Conservation (phyloP, 2,797 vertebrate species). For the Garrulus glandarius region DNA sequence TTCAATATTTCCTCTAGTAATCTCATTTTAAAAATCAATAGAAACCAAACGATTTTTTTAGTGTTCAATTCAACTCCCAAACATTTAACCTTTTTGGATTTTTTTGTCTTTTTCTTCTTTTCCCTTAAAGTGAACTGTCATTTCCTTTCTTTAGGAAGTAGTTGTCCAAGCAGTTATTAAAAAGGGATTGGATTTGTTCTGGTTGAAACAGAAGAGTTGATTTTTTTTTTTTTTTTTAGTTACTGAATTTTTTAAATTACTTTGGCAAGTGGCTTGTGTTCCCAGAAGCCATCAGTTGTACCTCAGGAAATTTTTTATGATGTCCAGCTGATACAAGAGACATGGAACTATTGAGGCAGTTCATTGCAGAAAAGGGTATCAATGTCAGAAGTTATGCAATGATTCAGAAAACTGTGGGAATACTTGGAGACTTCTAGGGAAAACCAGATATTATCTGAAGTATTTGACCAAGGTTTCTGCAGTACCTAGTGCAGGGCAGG, state of each 20-base stretch:
- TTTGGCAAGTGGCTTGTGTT: not conserved
- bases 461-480: not conserved
- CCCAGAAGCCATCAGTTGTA: not conserved
- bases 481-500: not conserved
- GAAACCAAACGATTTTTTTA: not conserved
- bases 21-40: slow-evolving; percentile 46
- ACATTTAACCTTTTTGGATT: not conserved
- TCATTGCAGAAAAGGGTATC: not conserved
- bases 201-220: not conserved
- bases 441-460: not conserved
- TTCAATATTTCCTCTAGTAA: slow-evolving; percentile 39
- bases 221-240: not conserved
- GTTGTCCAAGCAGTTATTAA: not conserved
- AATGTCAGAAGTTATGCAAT: rapidly evolving
- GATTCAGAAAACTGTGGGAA: not conserved
- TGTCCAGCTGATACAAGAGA: not conserved
- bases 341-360: not conserved
- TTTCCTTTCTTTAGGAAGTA: not conserved
- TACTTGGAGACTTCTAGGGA: not conserved
- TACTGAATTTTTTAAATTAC: not conserved
- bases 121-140: not conserved
- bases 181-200: not conserved
- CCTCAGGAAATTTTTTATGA: not conserved
- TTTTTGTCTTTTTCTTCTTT: not conserved
- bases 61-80: not conserved